Evolutionary conservation across 2,888 invertebrate species (phyloP), one percentile per base, ranked within the genome.

Genomic region (Dromius quadrimaculatus): DNA sequence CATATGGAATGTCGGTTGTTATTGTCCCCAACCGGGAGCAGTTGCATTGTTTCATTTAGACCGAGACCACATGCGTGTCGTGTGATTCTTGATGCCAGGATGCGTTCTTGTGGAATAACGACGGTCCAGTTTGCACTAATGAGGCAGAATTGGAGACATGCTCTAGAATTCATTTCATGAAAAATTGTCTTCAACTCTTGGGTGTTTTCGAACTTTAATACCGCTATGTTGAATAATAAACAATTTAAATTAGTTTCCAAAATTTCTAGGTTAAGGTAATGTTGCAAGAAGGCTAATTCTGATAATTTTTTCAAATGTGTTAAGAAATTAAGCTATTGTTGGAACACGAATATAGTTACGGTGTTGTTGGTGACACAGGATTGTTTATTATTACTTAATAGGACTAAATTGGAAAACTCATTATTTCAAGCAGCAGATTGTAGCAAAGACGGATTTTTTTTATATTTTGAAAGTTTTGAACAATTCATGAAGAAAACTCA

Each of bases 31-130:
- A 15, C 57, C 2, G 17, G 3, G 36, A 20, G 11, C 36, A 34
- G 38, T n/a, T 50, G 68, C 68, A 68, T 68, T 68, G 68, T 68
- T 28, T 59, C 68, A 59, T 68, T 41, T 68, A 59, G 68, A 68
- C 68, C 68, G 68, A 57, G 59, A 68, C 66, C 15, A 47, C 8
- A n/a, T n/a, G n/a, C 8, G 28, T 28, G 28, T 28, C 15, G 50
- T 5, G 22, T 23, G 47, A n/a, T n/a, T n/a, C n/a, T n/a, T n/a
- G n/a, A n/a, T n/a, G n/a, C n/a, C n/a, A n/a, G n/a, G n/a, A n/a
- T n/a, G n/a, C n/a, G n/a, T n/a, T n/a, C n/a, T n/a, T n/a, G n/a
- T n/a, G n/a, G n/a, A n/a, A n/a, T n/a, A n/a, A n/a, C n/a, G n/a
- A n/a, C n/a, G n/a, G n/a, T n/a, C n/a, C n/a, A n/a, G n/a, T n/a